Evolutionary conservation across 2,888 invertebrate species (phyloP), one percentile per base, ranked within the genome.

Genomic region (Eupithecia centaureata): DNA sequence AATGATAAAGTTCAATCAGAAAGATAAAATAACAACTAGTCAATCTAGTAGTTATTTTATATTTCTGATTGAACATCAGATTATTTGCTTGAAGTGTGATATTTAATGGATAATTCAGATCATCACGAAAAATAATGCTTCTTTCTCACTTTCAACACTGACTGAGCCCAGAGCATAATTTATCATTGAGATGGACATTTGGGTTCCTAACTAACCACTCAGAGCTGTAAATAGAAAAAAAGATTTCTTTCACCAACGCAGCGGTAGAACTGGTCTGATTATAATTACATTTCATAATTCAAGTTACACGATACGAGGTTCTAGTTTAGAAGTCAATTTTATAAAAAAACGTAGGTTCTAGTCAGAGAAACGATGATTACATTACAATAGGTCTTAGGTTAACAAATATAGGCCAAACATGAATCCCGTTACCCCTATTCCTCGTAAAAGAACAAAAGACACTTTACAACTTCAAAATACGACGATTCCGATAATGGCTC

Each of bases 171-270:
- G 42, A 63, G 62, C 38, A 68, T 61, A 25, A 52, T 61, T 67
- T 63, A 67, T 69, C 69, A 67, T 68, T 71, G 65, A 69, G 54
- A 51, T 51, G 13, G 51, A 35, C 38, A 38, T 59, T 59, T 38
- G 59, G 63, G 52, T 35, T 61, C 65, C 38, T 65, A 67, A 67
- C 38, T 65, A 67, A 67, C 52, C 27, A 25, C 51, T 57, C 47
- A 0, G 38, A 30, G 57, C n/a, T 61, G 32, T 35, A 70, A 69
- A 70, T 70, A n/a, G 66, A 73, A 70, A 67, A 57, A 58, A 63
- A 61, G 35, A 51, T 61, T 65, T 65, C 64, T 66, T 32, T 64
- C 61, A 65, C 28, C 60, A 12, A 58, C 22, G 58, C 42, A 61
- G 63, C 60, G 61, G 32, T 47, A 28, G 33, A 60, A 63, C 18